These are phyloP conservation scores for Endotricha flammealis DNA, from an alignment of 2,888 invertebrate genomes.

Conservation along the genomic window DNA sequence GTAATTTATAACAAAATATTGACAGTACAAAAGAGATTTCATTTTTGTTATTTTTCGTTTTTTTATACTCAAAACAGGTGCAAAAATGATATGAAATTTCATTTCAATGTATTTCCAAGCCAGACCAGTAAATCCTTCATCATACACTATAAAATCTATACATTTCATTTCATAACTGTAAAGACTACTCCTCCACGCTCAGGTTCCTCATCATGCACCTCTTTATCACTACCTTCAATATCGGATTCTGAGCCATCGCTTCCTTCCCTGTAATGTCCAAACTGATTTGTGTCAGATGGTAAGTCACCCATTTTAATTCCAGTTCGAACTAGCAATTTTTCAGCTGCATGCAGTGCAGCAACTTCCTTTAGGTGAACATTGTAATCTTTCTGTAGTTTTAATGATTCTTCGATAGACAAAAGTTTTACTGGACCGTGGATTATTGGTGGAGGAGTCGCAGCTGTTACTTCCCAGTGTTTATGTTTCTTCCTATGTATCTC, in stretches of 20 bases:
- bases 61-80: no score
- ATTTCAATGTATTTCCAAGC: no score
- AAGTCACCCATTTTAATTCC: conserved; percentile 55
- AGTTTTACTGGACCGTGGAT: conserved; percentile 73
- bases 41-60: no score
- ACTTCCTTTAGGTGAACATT: conserved; percentile 62
- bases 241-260: conserved; percentile 60
- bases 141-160: no score
- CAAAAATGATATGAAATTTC: no score
- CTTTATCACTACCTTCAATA: conserved; percentile 70
- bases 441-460: conserved; percentile 80
- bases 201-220: conserved; percentile 77
- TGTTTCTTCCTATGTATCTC: conserved; percentile 69
- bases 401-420: conserved; percentile 75
- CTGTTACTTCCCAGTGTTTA: conserved; percentile 80
- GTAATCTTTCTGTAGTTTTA: conserved; percentile 75
- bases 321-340: conserved; percentile 61
- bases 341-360: conserved; percentile 77
- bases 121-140: no score
- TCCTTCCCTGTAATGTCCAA: conserved; percentile 55
- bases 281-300: conserved; percentile 43
- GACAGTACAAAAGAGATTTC: no score
- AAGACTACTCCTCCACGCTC: conserved; percentile 76
- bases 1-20: no score
- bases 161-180: conserved; percentile 65